Percentiles rank a stretch among this genome's conserved stretches.
phyloP scores from a whole-genome alignment of 2,797 vertebrate genomes.

The Rhyacichthys aspro region DNA sequence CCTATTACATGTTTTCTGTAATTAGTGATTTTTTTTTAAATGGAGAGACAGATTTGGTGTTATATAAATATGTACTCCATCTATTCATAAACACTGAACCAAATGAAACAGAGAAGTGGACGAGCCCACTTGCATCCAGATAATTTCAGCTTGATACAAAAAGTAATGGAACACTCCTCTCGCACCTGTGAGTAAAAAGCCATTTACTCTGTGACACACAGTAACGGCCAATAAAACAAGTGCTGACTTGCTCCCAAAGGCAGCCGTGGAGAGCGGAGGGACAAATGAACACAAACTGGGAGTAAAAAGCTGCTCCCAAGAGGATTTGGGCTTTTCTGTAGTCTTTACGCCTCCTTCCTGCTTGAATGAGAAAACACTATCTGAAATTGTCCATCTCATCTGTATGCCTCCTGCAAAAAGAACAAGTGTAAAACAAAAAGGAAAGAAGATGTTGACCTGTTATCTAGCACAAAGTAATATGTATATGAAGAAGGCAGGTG shows the following conservation, averaged over 20 bases:
- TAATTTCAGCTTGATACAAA: conserved; percentile 78
- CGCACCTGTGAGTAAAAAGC: conserved; percentile 81
- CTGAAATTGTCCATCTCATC: conserved; percentile 71
- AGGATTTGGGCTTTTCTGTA: conserved; percentile 75
- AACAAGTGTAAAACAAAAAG: conserved; percentile 33
- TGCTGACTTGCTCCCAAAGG: conserved; percentile 81
- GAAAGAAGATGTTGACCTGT: conserved; percentile 41
- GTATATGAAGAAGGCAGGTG: conserved; percentile 17
- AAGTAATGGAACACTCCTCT: conserved; percentile 76
- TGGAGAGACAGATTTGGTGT: conserved; percentile 4
- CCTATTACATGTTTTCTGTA: not conserved
- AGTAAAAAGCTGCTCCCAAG: conserved; percentile 77
- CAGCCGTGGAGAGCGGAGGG: conserved; percentile 76
- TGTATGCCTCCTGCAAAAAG: conserved; percentile 33
- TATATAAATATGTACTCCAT: conserved; percentile 1
- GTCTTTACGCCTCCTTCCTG: conserved; percentile 71
- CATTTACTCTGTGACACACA: conserved; percentile 80
- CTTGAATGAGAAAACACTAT: conserved; percentile 72
- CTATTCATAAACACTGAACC: conserved; percentile 28
- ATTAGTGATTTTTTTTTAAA: not conserved
- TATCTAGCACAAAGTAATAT: conserved; percentile 44
- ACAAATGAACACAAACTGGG: conserved; percentile 83
- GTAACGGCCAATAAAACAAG: conserved; percentile 84
- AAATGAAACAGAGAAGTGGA: conserved; percentile 25
- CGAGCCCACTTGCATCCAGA: conserved; percentile 65